These are phyloP conservation scores for Chelmon rostratus DNA, from an alignment of 2,797 vertebrate species.

Conservation along the genomic window DNA sequence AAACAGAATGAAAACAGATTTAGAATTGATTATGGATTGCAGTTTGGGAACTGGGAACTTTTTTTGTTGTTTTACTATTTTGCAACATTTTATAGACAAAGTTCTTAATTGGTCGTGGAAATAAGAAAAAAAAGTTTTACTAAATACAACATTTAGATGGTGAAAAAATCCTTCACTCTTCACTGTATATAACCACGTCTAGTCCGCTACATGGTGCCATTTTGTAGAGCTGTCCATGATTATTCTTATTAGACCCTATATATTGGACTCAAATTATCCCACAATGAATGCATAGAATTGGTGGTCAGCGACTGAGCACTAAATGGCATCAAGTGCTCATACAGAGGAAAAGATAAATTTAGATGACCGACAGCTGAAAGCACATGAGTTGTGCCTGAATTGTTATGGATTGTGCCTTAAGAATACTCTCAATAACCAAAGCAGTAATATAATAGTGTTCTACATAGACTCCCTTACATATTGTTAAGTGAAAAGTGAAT, in stretches of 20 bases:
- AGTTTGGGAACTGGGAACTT: neutral
- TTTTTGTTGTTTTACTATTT: neutral
- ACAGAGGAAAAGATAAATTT: neutral
- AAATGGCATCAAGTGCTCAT: neutral
- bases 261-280: neutral
- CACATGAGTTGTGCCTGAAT: neutral
- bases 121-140: too few relatives aligned
- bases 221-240: neutral
- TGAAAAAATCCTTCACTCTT: neutral
- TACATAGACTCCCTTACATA: neutral
- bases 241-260: neutral
- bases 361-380: neutral
- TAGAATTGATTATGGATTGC: neutral
- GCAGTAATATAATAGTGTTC: neutral
- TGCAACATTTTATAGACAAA: constrained; percentile 1
- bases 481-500: too few relatives aligned
- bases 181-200: neutral
- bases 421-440: too few relatives aligned
- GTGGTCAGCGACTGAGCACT: neutral
- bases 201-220: neutral
- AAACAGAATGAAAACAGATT: too few relatives aligned
- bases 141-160: too few relatives aligned
- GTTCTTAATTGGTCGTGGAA: neutral
- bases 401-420: neutral
- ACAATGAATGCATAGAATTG: neutral